Conservation (phyloP, 2,888 invertebrate genomes). For the Ethmia dodecea region DNA sequence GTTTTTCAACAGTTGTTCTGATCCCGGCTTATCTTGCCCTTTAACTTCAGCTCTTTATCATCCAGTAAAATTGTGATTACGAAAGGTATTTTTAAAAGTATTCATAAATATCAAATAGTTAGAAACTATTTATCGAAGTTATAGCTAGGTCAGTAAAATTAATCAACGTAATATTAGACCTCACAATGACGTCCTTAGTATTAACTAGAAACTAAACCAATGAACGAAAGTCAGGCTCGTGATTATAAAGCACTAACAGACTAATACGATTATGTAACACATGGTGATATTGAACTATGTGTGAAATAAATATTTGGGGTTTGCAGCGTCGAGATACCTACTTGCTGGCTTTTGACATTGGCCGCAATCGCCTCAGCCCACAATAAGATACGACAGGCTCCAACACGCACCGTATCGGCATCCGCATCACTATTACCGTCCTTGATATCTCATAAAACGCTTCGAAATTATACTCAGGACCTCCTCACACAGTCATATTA, state of each 20-base stretch:
- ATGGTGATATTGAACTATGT: constrained; percentile 55
- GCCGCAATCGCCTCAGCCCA: constrained; percentile 61
- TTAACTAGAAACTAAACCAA: constrained; percentile 12
- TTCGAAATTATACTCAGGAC: constrained; percentile 38
- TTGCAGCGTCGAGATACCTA: constrained; percentile 77
- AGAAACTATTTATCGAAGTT: constrained; percentile 4
- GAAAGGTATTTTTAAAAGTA: constrained; percentile 2
- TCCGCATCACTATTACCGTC: constrained; percentile 69
- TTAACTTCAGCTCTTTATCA: constrained; percentile 17
- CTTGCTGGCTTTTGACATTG: constrained; percentile 78
- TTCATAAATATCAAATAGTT: constrained; percentile 5
- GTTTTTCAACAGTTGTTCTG: constrained; percentile 14
- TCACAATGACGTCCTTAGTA: no score
- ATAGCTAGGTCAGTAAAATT: not conserved
- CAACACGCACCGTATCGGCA: constrained; percentile 62
- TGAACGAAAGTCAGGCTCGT: constrained; percentile 31
- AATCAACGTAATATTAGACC: no score
- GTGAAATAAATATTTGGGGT: constrained; percentile 70
- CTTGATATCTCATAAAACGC: constrained; percentile 36
- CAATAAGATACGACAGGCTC: constrained; percentile 68
- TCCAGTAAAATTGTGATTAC: not conserved
- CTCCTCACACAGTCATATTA: constrained; percentile 57
- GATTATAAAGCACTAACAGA: constrained; percentile 53
- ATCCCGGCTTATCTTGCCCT: constrained; percentile 24
- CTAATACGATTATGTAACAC: constrained; percentile 51